Evolutionary conservation across 1,140 invertebrate genomes (phyloP).

Genomic region (Cephus cinctus): DNA sequence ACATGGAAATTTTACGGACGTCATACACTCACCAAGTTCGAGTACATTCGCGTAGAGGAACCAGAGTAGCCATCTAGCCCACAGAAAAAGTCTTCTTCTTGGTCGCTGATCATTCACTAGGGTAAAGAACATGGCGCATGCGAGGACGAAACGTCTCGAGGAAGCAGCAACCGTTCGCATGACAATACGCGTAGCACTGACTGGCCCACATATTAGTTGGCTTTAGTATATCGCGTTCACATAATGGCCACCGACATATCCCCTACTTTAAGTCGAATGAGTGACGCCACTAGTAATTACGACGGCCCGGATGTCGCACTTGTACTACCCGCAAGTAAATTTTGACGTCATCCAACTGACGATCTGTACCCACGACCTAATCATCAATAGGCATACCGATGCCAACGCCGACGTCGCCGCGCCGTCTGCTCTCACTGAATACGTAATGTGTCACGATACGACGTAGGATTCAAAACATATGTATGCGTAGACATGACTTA

Average conservation of each 20-base stretch:
- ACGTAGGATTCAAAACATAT: too few species aligned
- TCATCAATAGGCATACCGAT: too few species aligned
- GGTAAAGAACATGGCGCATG: conserved; percentile 9
- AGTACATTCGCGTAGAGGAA: conserved; percentile 29
- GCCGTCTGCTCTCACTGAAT: background rate
- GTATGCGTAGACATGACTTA: too few species aligned
- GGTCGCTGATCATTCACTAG: conserved; percentile 6
- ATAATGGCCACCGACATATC: too few species aligned
- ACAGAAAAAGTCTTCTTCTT: conserved; percentile 17
- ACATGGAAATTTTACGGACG: too few species aligned
- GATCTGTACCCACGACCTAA: too few species aligned
- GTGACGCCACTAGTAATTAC: conserved; percentile 11
- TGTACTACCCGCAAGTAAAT: background rate
- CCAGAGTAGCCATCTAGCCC: conserved; percentile 34
- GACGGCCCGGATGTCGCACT: conserved; percentile 2
- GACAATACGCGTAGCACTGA: conserved; percentile 29
- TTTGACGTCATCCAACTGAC: conserved; percentile 3
- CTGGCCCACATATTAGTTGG: conserved; percentile 39
- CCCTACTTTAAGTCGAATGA: too few species aligned
- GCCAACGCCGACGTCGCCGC: background rate
- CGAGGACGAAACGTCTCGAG: conserved; percentile 11
- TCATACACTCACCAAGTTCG: conserved; percentile 37
- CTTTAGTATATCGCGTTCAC: too few species aligned
- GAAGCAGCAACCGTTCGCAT: conserved; percentile 21
- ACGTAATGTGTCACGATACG: background rate